Evolutionary conservation across 1,140 invertebrate species (phyloP), one percentile per base, ranked within the genome.

Genomic region (Acyrthosiphon pisum): DNA sequence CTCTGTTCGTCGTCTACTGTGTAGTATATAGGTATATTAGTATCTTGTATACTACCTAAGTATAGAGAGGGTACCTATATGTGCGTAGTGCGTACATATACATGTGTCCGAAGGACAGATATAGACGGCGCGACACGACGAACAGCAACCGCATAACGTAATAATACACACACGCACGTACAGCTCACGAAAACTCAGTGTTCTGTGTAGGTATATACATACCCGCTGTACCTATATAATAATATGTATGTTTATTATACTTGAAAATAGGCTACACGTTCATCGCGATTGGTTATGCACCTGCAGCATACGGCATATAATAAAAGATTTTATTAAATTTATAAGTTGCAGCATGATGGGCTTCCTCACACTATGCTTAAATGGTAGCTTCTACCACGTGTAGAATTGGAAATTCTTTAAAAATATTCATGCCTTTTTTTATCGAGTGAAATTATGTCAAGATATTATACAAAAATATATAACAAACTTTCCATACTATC

Each of bases 41-140:
- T 53, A 50, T 89, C 1, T 53, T 53, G 35, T 89, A 53, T 26
- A 89, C 46, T 35, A 50, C 22, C 18, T 37, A 37, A 35, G 76
- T 37, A 37, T 37, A 37, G 35, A 37, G n/a, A 83, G 35, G 35
- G 76, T 83, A 83, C 35, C 22, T 83, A 37, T 37, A 81, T 18
- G 23, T 20, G 37, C 26, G 9, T 60, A 22, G 23, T 20, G 37
- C 26, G 9, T 60, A 22, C 20, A 48, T 35, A 88, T 26, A 44
- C 30, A 23, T n/a, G 86, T 87, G 41, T 84, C 23, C 89, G 89
- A 90, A 90, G 56, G 89, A 90, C 88, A 41, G 88, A 60, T 37
- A 41, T 26, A 23, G 26, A 90, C 53, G 23, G 37, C 26, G 53
- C 22, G 41, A 84, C 37, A n/a, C 53, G 53, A 30, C 50, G 35